Percentiles rank a stretch among this genome's conserved stretches.
These are phyloP conservation scores for Thamnophis sirtalis DNA, from an alignment of 2,113 vertebrate genomes.

Conservation along the genomic window DNA sequence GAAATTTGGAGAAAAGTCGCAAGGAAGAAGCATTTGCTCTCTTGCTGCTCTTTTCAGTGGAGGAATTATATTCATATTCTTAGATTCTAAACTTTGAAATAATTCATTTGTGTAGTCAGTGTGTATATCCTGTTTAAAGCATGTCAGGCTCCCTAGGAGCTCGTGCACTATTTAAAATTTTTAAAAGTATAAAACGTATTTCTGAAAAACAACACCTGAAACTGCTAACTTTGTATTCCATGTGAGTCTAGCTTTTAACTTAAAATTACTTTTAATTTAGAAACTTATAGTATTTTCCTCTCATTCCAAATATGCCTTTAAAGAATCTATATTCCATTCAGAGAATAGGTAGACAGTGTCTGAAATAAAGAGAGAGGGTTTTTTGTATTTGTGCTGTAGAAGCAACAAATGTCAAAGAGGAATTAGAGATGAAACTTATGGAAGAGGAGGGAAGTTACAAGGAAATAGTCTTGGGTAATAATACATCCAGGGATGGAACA, in stretches of 20 bases:
- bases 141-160: slow-evolving; percentile 2
- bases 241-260: background rate
- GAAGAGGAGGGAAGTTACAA: background rate
- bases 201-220: background rate
- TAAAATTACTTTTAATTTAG: background rate
- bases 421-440: background rate
- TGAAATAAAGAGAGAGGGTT: background rate
- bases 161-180: background rate
- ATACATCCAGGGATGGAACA: background rate
- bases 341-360: background rate
- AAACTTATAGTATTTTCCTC: background rate
- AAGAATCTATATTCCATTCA: background rate
- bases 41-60: background rate
- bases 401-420: background rate
- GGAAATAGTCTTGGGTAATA: background rate
- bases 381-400: background rate
- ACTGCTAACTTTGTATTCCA: background rate
- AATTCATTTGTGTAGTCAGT: background rate
- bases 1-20: background rate
- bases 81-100: background rate
- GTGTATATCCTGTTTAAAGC: background rate
- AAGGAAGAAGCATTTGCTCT: background rate
- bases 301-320: background rate
- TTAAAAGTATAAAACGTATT: background rate
- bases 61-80: background rate